phyloP scores from a whole-genome alignment of 2,888 invertebrate species.

The Cancer borealis region DNA sequence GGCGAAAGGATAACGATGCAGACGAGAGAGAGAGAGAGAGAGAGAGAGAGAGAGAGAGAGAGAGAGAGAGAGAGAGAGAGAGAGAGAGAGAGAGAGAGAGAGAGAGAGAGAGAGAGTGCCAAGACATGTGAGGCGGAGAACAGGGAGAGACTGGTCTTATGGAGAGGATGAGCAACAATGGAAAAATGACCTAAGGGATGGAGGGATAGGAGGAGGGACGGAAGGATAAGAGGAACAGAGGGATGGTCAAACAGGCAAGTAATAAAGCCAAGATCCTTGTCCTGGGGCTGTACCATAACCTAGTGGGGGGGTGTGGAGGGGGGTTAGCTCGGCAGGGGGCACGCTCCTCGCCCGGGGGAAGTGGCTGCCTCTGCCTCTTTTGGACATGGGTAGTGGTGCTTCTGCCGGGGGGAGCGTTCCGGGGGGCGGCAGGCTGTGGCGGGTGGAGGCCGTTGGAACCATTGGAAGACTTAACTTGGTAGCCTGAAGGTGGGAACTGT shows the following conservation, averaged over 20 bases:
- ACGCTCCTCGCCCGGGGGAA: constrained; percentile 28
- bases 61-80: constrained; percentile 38
- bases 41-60: constrained; percentile 50
- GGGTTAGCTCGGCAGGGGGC: constrained; percentile 35
- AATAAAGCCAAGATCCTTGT: constrained; percentile 33
- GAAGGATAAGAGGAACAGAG: background rate
- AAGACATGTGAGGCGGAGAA: background rate
- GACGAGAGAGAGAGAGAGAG: constrained; percentile 52
- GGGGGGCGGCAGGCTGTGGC: background rate
- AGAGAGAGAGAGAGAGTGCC: background rate
- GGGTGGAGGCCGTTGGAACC: background rate
- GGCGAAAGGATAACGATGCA: background rate
- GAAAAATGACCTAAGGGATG: background rate
- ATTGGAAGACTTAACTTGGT: background rate
- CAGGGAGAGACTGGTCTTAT: background rate
- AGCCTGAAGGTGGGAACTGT: background rate
- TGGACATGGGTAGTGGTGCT: background rate
- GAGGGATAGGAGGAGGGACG: background rate
- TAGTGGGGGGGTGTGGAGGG: background rate
- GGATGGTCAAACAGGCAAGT: constrained; percentile 42
- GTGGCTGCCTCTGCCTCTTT: background rate
- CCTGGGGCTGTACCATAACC: constrained; percentile 37
- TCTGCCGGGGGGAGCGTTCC: background rate
- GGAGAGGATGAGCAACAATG: constrained; percentile 6
- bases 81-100: constrained; percentile 16